These are phyloP conservation scores for Anaspis maculata DNA, from an alignment of 2,888 invertebrate genomes.

Conservation along the genomic window DNA sequence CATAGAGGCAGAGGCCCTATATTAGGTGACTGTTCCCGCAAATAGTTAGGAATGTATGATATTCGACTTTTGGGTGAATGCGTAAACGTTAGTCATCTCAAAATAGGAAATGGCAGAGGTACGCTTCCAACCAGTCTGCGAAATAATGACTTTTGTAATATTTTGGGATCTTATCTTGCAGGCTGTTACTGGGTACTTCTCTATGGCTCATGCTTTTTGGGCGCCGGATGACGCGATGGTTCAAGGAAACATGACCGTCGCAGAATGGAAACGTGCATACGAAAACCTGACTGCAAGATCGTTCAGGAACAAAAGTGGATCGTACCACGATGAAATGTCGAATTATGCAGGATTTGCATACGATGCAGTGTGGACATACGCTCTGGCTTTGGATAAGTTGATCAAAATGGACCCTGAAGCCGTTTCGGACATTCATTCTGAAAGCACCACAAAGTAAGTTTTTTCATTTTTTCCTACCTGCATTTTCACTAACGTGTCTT, in stretches of 20 bases:
- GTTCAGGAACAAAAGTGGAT: slow-evolving; percentile 7
- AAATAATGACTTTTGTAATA: too few species aligned
- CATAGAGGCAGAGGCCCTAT: too few species aligned
- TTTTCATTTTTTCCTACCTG: too few species aligned
- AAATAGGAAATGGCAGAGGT: too few species aligned
- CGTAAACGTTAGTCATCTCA: too few species aligned
- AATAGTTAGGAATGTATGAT: too few species aligned
- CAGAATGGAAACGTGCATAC: slow-evolving; percentile 52
- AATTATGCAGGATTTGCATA: slow-evolving; percentile 70
- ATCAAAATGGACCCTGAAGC: slow-evolving; percentile 53
- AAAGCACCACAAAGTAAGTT: slow-evolving; percentile 46
- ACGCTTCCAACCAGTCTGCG: too few species aligned
- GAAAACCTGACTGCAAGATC: slow-evolving; percentile 17
- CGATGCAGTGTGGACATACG: slow-evolving; percentile 77
- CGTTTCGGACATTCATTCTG: slow-evolving; percentile 47
- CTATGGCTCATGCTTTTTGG: slow-evolving; percentile 59
- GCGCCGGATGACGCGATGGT: slow-evolving; percentile 52
- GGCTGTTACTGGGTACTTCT: slow-evolving; percentile 66
- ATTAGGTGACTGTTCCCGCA: too few species aligned
- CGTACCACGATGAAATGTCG: slow-evolving; percentile 37
- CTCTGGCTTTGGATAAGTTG: slow-evolving; percentile 58
- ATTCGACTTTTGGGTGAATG: too few species aligned
- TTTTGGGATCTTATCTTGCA: slow-evolving; percentile 31
- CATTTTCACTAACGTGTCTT: too few species aligned
- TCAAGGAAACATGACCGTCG: slow-evolving; percentile 58